These are phyloP conservation scores for Epinotia nisella DNA, from an alignment of 2,888 invertebrate species.

Conservation along the genomic window DNA sequence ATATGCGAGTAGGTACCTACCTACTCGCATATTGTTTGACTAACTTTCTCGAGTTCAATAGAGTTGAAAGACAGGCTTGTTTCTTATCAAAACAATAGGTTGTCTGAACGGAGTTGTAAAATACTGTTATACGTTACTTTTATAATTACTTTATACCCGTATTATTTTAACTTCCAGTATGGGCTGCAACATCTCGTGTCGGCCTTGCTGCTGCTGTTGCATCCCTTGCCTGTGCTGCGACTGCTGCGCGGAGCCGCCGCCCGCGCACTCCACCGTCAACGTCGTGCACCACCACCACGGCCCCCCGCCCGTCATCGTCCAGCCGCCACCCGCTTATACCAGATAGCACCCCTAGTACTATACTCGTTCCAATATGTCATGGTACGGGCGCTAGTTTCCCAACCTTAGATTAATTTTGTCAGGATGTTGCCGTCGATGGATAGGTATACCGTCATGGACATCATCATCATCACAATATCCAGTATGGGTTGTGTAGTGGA, in stretches of 20 bases:
- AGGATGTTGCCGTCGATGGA: no score
- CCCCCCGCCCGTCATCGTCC: constrained; percentile 50
- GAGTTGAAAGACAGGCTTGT: no score
- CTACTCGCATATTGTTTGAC: no score
- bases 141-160: no score
- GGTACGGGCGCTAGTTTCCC: neutral
- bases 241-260: constrained; percentile 66
- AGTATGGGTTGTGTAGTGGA: neutral
- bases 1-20: no score
- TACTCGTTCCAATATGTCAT: neutral
- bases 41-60: no score
- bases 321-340: constrained; percentile 62
- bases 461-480: neutral
- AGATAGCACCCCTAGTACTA: neutral
- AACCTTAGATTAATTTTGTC: no score
- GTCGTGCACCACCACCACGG: constrained; percentile 61
- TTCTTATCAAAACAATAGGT: no score
- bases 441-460: no score
- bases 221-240: constrained; percentile 75
- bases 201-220: constrained; percentile 78
- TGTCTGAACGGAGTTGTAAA: no score
- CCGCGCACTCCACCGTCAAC: constrained; percentile 32
- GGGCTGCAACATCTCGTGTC: constrained; percentile 77
- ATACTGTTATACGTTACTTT: no score
- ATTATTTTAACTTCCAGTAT: constrained; percentile 62